phyloP scores from a whole-genome alignment of 2,888 invertebrate species.

The Craniophora ligustri region DNA sequence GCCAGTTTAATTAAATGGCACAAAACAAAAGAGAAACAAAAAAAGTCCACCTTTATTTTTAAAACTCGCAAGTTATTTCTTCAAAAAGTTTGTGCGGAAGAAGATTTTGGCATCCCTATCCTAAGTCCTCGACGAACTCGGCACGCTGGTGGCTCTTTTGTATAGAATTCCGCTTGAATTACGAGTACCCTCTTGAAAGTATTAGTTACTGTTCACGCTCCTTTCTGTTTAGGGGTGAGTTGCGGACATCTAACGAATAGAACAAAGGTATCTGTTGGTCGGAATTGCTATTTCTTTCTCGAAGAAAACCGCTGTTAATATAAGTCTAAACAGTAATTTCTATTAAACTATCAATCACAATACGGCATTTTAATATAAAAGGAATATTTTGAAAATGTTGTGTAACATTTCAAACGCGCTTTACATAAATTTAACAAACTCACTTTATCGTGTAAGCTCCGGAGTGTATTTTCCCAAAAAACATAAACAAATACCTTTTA shows the following conservation, averaged over 20 bases:
- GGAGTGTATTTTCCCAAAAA: slow-evolving; percentile 20
- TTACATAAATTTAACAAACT: slow-evolving; percentile 8
- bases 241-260: slow-evolving; percentile 42
- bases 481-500: slow-evolving; percentile 17
- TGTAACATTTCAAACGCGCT: too few species aligned
- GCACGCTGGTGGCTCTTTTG: slow-evolving; percentile 41
- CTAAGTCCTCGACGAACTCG: slow-evolving; percentile 41
- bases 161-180: slow-evolving; percentile 56
- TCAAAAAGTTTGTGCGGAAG: neutral
- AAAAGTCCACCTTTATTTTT: neutral
- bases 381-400: too few species aligned
- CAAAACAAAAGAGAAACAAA: neutral
- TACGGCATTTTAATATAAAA: too few species aligned
- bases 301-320: neutral
- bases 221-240: slow-evolving; percentile 20
- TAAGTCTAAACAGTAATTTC: too few species aligned
- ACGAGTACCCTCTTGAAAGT: slow-evolving; percentile 55
- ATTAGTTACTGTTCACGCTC: slow-evolving; percentile 52
- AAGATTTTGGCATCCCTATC: slow-evolving; percentile 33
- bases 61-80: neutral
- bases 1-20: neutral
- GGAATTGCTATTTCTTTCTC: slow-evolving; percentile 15
- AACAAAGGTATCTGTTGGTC: slow-evolving; percentile 2
- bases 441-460: neutral
- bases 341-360: too few species aligned